These are phyloP conservation scores for Dryobates pubescens DNA, from an alignment of 2,797 vertebrate species.

Conservation along the genomic window DNA sequence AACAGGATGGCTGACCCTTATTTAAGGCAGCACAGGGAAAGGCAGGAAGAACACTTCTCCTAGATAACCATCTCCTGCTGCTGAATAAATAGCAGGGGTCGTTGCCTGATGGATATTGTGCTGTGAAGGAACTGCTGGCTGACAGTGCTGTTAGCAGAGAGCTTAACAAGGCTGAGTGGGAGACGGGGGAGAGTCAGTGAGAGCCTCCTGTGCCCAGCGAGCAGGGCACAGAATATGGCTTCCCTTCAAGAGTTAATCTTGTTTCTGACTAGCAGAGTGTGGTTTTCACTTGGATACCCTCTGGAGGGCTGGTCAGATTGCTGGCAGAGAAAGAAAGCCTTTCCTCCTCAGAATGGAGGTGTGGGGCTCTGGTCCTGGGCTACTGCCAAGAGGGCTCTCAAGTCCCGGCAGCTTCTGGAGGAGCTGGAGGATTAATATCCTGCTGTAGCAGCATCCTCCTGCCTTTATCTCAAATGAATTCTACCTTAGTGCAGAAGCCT, in stretches of 20 bases:
- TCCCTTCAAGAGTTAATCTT: not conserved
- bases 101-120: slow-evolving; percentile 51
- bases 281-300: not conserved
- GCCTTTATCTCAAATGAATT: not conserved
- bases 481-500: not conserved
- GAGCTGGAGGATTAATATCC: not conserved
- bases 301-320: not conserved
- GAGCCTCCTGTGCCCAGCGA: not conserved
- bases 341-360: not conserved
- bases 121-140: slow-evolving; percentile 42
- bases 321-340: not conserved
- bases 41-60: slow-evolving; percentile 35
- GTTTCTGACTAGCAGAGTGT: not conserved
- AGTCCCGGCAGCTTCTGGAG: not conserved
- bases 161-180: not conserved
- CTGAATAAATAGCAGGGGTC: slow-evolving; percentile 62
- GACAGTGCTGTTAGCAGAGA: not conserved
- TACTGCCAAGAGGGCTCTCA: not conserved
- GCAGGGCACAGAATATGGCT: not conserved
- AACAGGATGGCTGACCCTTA: slow-evolving; percentile 58
- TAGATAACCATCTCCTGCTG: slow-evolving; percentile 54
- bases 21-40: slow-evolving; percentile 63
- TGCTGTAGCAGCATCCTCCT: not conserved
- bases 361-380: not conserved
- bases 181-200: not conserved